Evolutionary conservation across 2,113 vertebrate species (phyloP).

Genomic region (Oryzias curvinotus): DNA sequence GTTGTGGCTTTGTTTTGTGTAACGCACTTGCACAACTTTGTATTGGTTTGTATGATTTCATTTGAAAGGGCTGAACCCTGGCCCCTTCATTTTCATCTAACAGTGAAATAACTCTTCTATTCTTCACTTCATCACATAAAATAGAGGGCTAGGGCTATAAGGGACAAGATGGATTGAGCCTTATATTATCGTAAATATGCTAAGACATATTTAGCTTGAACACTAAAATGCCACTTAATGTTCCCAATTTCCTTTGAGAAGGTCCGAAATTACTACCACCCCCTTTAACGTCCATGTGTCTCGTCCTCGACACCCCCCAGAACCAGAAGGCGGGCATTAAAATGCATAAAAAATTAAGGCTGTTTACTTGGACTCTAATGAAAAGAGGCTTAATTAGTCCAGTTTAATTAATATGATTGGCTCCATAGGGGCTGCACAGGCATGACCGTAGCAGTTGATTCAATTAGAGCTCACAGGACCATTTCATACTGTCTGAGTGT

Average conservation of each 20-base stretch:
- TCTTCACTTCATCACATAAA: no score
- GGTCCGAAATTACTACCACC: not conserved
- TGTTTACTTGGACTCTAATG: slow-evolving; percentile 89
- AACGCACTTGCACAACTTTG: no score
- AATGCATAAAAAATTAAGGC: slow-evolving; percentile 87
- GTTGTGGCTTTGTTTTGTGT: no score
- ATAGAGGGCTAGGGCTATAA: no score
- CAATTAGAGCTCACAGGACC: slow-evolving; percentile 59
- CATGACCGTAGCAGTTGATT: slow-evolving; percentile 61
- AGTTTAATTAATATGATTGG: slow-evolving; percentile 76
- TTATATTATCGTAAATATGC: not conserved
- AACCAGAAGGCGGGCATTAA: slow-evolving; percentile 87
- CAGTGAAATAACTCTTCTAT: no score
- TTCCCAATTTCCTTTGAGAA: slow-evolving; percentile 24
- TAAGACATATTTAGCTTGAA: slow-evolving; percentile 45
- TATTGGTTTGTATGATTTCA: no score
- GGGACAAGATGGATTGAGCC: not conserved
- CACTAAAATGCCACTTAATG: slow-evolving; percentile 43
- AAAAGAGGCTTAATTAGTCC: slow-evolving; percentile 78
- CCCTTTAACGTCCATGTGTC: slow-evolving; percentile 6
- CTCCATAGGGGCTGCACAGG: slow-evolving; percentile 63
- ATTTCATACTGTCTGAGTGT: slow-evolving; percentile 58
- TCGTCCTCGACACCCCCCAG: slow-evolving; percentile 39
- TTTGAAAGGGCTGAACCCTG: no score
- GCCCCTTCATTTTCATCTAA: no score